These are phyloP conservation scores for Arctocebus calabarensis DNA, from an alignment of 2,797 vertebrate genomes.

Conservation along the genomic window DNA sequence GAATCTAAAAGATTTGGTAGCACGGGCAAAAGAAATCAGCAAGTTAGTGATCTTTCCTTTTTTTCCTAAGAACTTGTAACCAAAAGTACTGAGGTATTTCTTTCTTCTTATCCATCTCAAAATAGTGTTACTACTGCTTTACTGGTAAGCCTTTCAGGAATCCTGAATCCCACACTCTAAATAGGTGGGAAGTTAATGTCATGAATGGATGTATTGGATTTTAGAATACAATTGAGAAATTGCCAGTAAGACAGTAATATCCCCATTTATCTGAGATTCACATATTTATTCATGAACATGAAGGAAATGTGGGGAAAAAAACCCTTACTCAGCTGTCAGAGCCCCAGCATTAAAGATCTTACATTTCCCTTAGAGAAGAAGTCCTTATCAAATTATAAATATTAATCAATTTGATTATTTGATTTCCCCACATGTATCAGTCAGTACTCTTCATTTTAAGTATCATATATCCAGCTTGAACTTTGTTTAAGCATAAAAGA, in stretches of 20 bases:
- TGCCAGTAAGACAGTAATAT: not conserved
- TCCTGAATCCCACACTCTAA: not conserved
- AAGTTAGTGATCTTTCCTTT: slow-evolving; percentile 10
- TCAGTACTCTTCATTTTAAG: not conserved
- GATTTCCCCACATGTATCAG: not conserved
- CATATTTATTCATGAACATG: not conserved
- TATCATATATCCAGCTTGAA: not conserved
- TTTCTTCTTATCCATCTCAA: not conserved
- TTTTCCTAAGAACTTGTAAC: slow-evolving; percentile 23
- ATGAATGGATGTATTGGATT: not conserved
- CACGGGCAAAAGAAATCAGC: not conserved
- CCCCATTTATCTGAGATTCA: not conserved
- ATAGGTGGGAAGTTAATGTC: not conserved
- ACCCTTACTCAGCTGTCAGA: not conserved
- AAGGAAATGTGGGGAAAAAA: not conserved
- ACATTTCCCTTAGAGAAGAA: slow-evolving; percentile 13
- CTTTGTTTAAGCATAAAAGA: not conserved
- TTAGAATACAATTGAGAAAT: slow-evolving; percentile 11
- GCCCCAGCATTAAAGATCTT: not conserved
- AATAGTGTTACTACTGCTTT: not conserved
- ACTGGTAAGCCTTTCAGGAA: slow-evolving; percentile 19
- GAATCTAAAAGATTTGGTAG: not conserved
- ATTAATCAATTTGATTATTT: not conserved
- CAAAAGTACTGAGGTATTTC: not conserved
- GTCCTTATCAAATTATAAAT: not conserved